phyloP scores from a whole-genome alignment of 2,888 invertebrate genomes.

The Tipula vernalis region DNA sequence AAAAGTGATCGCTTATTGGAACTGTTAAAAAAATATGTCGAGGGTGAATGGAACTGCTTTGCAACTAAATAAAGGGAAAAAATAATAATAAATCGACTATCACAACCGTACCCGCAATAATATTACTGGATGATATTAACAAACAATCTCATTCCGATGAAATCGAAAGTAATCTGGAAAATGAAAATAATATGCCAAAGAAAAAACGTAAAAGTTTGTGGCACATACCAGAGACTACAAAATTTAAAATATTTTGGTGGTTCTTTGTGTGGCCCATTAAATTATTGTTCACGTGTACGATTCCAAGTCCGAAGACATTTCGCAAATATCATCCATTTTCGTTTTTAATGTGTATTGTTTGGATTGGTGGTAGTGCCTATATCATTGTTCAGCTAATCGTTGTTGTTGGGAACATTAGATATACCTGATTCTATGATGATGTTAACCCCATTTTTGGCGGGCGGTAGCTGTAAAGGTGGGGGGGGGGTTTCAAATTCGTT shows the following conservation, averaged over 20 bases:
- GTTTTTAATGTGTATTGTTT: constrained; percentile 75
- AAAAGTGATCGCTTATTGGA: constrained; percentile 45
- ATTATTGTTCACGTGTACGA: constrained; percentile 47
- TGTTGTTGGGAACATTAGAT: constrained; percentile 59
- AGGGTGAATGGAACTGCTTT: constrained; percentile 28
- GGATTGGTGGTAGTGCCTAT: constrained; percentile 77
- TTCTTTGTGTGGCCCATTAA: constrained; percentile 59
- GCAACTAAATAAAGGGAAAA: constrained; percentile 18
- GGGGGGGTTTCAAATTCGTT: constrained; percentile 80
- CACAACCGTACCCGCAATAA: neutral
- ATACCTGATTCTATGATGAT: constrained; percentile 87
- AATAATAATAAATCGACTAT: neutral
- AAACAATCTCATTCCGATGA: neutral
- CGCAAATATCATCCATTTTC: constrained; percentile 57
- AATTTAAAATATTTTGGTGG: constrained; percentile 42
- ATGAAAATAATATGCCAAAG: neutral
- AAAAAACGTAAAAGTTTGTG: constrained; percentile 33
- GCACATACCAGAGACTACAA: constrained; percentile 32
- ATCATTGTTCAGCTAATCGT: constrained; percentile 88
- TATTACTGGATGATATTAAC: neutral
- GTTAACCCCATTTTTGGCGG: constrained; percentile 78
- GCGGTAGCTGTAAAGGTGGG: constrained; percentile 75
- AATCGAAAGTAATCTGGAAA: neutral
- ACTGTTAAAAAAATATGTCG: constrained; percentile 29
- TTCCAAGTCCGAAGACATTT: constrained; percentile 55